Base-by-base conservation (phyloP, 2,113 vertebrate genomes). In the Heliornis fulica region DNA sequence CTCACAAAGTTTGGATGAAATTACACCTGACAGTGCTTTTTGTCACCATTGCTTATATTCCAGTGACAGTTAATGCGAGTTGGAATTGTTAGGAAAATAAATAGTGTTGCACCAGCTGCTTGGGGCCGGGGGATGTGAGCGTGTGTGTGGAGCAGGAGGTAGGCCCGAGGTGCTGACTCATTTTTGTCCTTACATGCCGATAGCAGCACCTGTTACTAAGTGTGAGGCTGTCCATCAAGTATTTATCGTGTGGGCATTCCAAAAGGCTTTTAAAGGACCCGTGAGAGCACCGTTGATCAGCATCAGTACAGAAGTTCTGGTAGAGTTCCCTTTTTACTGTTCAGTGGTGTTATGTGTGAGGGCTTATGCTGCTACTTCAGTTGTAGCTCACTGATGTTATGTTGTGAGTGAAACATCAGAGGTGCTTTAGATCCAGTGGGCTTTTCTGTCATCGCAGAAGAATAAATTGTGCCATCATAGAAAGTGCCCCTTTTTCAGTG, bases 211-310 rank as follows among this genome's bases (percentile, higher is more conserved):
- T 93, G 77, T 97, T 90, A 64, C 84, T 89, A 74, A 94, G 41
- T 88, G 96, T 95, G 96, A 97, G 96, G 95, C 86, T 93, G 78
- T 79, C 95, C 84, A 96, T 98, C 94, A 98, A 98, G 97, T 98
- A 98, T 98, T 97, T 95, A 97, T 82, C 50, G 91, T 32, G 41
- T 1, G 0, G 17, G 36, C 79, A 20, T 96, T 97, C 75, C 75
- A 91, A 85, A 94, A 96, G 86, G 71, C 71, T 96, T 97, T 97
- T 94, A 92, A 53, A n/a, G 90, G 41, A 26, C 36, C 38, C 8
- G 2, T 2, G 21, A 2, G 13, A 81, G 45, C 38, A 61, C 78
- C 46, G 51, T 48, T 72, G 78, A 82, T 81, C 53, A 75, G 61
- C 48, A 57, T 45, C 60, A 83, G 85, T 61, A 50, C 36, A 61